phyloP scores from a whole-genome alignment of 2,888 invertebrate genomes.

The Drosophila colorata region DNA sequence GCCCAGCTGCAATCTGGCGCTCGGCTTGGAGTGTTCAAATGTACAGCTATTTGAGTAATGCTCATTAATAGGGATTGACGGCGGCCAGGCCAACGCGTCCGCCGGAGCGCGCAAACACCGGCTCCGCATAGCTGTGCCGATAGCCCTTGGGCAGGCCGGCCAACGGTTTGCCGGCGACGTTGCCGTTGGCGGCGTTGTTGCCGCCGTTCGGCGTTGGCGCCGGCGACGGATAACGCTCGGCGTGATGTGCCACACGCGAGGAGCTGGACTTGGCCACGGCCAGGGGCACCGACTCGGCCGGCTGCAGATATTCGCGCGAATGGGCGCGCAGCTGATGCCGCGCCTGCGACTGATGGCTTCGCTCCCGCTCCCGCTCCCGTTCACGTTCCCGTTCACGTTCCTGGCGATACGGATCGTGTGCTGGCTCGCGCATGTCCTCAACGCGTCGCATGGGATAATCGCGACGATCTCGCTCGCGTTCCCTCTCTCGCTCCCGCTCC shows the following conservation, averaged over 20 bases:
- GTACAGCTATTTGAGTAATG: slow-evolving; percentile 39
- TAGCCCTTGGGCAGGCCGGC: slow-evolving; percentile 84
- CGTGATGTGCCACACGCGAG: slow-evolving; percentile 46
- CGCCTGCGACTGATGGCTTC: slow-evolving; percentile 31
- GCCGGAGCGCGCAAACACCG: slow-evolving; percentile 83
- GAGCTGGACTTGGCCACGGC: slow-evolving; percentile 50
- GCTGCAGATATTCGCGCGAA: slow-evolving; percentile 64
- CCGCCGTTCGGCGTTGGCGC: slow-evolving; percentile 70
- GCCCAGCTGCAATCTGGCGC: slow-evolving; percentile 43
- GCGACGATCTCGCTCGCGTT: slow-evolving; percentile 55
- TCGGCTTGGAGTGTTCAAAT: slow-evolving; percentile 45
- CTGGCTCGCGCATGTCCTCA: slow-evolving; percentile 48
- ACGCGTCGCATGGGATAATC: slow-evolving; percentile 59
- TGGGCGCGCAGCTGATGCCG: slow-evolving; percentile 58
- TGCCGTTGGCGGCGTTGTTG: slow-evolving; percentile 8
- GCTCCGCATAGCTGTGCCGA: slow-evolving; percentile 85
- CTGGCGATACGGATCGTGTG: slow-evolving; percentile 63
- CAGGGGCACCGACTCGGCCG: slow-evolving; percentile 41
- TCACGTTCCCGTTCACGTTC: slow-evolving; percentile 63
- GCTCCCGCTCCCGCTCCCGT: slow-evolving; percentile 33
- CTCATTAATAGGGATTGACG: slow-evolving; percentile 83
- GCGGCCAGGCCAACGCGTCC: slow-evolving; percentile 85
- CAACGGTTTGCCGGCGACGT: slow-evolving; percentile 75
- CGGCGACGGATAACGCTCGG: slow-evolving; percentile 72
- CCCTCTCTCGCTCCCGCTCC: slow-evolving; percentile 43